A percentile compares a stretch with the other conserved stretches of the same genome.
Conservation (phyloP, 2,113 vertebrate genomes). For the Xyrauchen texanus region DNA sequence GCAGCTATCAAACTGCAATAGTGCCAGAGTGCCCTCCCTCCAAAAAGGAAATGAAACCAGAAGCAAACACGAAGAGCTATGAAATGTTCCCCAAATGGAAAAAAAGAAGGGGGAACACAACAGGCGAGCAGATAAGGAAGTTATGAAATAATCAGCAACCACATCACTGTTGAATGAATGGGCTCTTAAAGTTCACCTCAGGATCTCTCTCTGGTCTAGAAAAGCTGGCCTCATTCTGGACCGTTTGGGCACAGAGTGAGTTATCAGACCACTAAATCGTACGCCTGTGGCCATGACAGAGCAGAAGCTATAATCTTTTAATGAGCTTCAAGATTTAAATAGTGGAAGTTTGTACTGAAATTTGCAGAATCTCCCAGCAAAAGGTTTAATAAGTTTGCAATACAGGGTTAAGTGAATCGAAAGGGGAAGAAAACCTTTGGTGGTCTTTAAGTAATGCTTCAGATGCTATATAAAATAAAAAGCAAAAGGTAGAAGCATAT, state of each 20-base stretch:
- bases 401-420: conserved; percentile 34
- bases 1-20: conserved; percentile 7
- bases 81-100: conserved; percentile 21
- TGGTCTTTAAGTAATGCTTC: conserved; percentile 63
- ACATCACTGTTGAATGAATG: conserved; percentile 34
- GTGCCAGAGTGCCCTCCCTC: conserved; percentile 10
- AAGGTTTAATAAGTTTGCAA: conserved; percentile 4
- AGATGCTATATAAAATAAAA: too few species aligned
- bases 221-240: conserved; percentile 14
- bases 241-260: conserved; percentile 42
- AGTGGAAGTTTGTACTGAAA: conserved; percentile 33
- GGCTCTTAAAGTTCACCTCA: conserved; percentile 67
- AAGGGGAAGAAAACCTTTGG: conserved; percentile 55
- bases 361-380: conserved; percentile 19
- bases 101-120: conserved; percentile 25
- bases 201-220: conserved; percentile 51
- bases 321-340: neutral
- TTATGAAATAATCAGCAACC: conserved; percentile 8
- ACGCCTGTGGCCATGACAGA: conserved; percentile 25
- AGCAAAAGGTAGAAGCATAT: neutral
- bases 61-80: conserved; percentile 30
- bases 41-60: conserved; percentile 19
- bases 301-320: conserved; percentile 7
- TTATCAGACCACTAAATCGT: neutral
- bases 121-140: conserved; percentile 61